Conservation (phyloP, 2,888 invertebrate species). For the Acleris cristana region DNA sequence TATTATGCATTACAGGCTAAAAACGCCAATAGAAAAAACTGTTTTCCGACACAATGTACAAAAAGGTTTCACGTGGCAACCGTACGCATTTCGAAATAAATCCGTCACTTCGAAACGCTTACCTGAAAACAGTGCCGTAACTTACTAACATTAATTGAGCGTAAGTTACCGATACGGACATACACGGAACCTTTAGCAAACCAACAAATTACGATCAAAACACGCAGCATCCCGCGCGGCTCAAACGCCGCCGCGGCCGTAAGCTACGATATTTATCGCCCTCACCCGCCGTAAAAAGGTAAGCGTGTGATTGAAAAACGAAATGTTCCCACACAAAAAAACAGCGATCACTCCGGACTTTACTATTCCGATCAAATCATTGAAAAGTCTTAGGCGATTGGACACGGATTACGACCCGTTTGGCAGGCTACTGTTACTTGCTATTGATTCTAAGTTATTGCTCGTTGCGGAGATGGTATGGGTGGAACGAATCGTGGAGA, state of each 20-base stretch:
- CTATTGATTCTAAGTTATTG: slow-evolving; percentile 75
- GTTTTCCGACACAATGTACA: neutral
- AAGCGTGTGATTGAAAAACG: slow-evolving; percentile 74
- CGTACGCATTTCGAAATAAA: slow-evolving; percentile 17
- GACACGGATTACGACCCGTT: slow-evolving; percentile 74
- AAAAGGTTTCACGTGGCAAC: slow-evolving; percentile 14
- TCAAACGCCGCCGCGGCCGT: slow-evolving; percentile 76
- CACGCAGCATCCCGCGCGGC: slow-evolving; percentile 17
- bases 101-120: slow-evolving; percentile 1
- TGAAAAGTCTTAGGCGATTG: slow-evolving; percentile 74
- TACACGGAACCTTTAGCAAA: slow-evolving; percentile 28
- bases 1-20: slow-evolving; percentile 7
- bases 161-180: slow-evolving; percentile 17
- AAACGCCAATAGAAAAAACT: slow-evolving; percentile 14
- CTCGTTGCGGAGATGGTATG: slow-evolving; percentile 48
- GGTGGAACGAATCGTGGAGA: slow-evolving; percentile 26
- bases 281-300: slow-evolving; percentile 68
- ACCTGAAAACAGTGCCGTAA: neutral
- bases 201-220: slow-evolving; percentile 26
- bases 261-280: slow-evolving; percentile 78
- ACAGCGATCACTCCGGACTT: slow-evolving; percentile 28
- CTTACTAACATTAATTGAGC: neutral
- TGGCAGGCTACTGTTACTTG: slow-evolving; percentile 66
- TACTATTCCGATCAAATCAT: slow-evolving; percentile 61
- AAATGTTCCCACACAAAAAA: slow-evolving; percentile 72